Evolutionary conservation across 2,797 vertebrate genomes (phyloP).

Genomic region (Bradypodion pumilum): DNA sequence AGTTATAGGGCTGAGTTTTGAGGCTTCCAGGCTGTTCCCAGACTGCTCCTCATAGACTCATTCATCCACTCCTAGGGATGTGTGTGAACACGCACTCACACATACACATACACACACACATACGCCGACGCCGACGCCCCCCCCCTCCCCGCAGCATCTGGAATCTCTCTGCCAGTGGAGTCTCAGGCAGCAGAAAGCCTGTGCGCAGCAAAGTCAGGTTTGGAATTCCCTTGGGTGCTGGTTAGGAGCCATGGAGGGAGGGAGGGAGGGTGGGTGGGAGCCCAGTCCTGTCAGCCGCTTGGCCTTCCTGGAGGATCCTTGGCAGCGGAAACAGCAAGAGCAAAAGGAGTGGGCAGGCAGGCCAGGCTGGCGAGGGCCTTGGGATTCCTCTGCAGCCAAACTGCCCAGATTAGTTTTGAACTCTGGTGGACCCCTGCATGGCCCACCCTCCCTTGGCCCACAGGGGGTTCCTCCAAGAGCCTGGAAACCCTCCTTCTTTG

Average conservation of each 20-base stretch:
- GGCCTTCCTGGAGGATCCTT: constrained; percentile 22
- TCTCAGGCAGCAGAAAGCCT: not conserved
- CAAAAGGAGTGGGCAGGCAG: constrained; percentile 4
- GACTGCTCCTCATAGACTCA: too few species aligned
- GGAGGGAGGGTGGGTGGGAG: too few species aligned
- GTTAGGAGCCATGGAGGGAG: too few species aligned
- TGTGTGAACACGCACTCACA: too few species aligned
- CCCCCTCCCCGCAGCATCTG: too few species aligned
- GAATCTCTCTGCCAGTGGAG: not conserved
- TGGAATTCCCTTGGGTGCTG: not conserved
- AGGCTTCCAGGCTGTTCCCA: not conserved
- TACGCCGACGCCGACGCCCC: too few species aligned
- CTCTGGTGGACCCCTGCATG: too few species aligned
- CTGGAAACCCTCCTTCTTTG: constrained; percentile 55
- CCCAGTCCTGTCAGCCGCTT: constrained; percentile 22
- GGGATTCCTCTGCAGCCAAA: constrained; percentile 23
- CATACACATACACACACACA: too few species aligned
- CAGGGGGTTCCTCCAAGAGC: constrained; percentile 6
- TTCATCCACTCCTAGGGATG: too few species aligned
- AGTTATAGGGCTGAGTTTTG: not conserved
- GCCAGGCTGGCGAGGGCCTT: too few species aligned
- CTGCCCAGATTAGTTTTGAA: constrained; percentile 11
- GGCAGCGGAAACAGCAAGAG: constrained; percentile 9
- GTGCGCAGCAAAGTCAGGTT: not conserved
- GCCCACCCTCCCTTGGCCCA: too few species aligned